phyloP scores from a whole-genome alignment of 1,140 invertebrate species.

The Leptopilina boulardi region DNA sequence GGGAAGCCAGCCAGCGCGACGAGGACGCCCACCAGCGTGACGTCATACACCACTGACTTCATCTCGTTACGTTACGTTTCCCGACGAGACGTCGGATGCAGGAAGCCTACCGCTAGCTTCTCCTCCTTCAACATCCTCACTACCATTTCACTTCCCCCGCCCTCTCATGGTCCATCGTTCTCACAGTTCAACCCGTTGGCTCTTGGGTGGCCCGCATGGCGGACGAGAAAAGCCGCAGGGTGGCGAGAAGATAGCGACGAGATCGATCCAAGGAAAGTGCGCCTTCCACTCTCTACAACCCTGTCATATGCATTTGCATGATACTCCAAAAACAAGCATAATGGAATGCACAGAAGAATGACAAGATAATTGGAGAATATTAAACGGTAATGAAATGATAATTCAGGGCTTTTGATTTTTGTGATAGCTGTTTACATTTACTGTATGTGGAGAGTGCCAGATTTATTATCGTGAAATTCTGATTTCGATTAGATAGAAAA shows the following conservation, averaged over 20 bases:
- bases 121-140: slow-evolving; percentile 43
- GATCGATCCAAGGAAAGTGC: slow-evolving; percentile 54
- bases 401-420: too few species aligned
- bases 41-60: slow-evolving; percentile 75
- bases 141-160: slow-evolving; percentile 39
- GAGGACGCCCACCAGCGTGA: slow-evolving; percentile 71
- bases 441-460: background rate
- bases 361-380: background rate
- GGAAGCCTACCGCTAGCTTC: slow-evolving; percentile 67
- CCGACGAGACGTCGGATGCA: slow-evolving; percentile 73
- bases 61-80: slow-evolving; percentile 73
- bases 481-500: slow-evolving; percentile 54
- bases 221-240: slow-evolving; percentile 58
- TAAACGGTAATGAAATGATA: too few species aligned
- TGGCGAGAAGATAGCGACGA: slow-evolving; percentile 52
- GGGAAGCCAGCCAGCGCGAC: slow-evolving; percentile 71
- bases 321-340: background rate
- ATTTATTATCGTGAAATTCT: slow-evolving; percentile 34
- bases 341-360: too few species aligned
- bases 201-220: slow-evolving; percentile 61
- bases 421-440: background rate
- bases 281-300: background rate
- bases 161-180: slow-evolving; percentile 58
- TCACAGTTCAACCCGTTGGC: slow-evolving; percentile 60
- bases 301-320: background rate